Evolutionary conservation across 2,888 invertebrate genomes (phyloP).

Genomic region (Pseudococcus jackbeardsleyi): DNA sequence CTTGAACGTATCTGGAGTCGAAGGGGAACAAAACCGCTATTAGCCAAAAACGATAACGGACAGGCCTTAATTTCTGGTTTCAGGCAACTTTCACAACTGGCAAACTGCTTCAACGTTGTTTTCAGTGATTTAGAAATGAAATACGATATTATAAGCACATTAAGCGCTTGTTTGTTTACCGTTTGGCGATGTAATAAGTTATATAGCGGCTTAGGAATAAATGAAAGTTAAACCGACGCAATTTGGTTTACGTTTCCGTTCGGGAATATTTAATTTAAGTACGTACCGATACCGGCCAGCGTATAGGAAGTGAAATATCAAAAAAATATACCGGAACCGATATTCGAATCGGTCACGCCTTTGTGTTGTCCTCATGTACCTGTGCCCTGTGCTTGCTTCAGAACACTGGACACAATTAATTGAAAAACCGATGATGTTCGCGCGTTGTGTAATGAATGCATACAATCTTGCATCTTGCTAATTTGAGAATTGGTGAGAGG

Average conservation of each 20-base stretch:
- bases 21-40: background rate
- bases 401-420: background rate
- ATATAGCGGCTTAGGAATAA: constrained; percentile 16
- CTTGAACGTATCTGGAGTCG: background rate
- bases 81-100: constrained; percentile 43
- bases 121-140: constrained; percentile 41
- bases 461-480: background rate
- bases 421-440: background rate
- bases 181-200: constrained; percentile 33
- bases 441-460: background rate
- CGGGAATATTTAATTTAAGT: background rate
- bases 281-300: background rate
- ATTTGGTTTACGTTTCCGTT: constrained; percentile 9
- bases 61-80: constrained; percentile 16
- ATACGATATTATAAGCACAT: constrained; percentile 30
- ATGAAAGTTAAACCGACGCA: constrained; percentile 28
- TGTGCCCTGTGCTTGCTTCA: background rate
- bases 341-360: background rate
- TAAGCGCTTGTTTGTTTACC: constrained; percentile 22
- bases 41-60: constrained; percentile 42
- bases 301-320: constrained; percentile 40
- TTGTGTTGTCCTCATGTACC: background rate
- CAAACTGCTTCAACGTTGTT: constrained; percentile 22
- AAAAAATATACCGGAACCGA: constrained; percentile 36
- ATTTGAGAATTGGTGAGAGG: too few relatives aligned